phyloP scores from a whole-genome alignment of 2,888 invertebrate species.

The Ptychoptera albimana region DNA sequence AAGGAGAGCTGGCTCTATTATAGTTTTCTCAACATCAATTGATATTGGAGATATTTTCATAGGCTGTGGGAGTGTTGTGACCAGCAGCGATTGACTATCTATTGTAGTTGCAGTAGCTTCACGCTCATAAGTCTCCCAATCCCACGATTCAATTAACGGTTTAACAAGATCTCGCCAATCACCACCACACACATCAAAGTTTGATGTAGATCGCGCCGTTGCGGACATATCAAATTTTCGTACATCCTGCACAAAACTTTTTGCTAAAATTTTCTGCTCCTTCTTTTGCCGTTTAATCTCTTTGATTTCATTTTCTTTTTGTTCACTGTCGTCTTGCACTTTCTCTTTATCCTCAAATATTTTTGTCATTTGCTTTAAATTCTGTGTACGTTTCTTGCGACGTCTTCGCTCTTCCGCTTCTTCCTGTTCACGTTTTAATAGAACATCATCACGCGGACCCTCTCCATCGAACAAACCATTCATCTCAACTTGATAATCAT shows the following conservation, averaged over 20 bases:
- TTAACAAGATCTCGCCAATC: conserved; percentile 47
- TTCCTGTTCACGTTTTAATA: conserved; percentile 41
- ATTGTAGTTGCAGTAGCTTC: conserved; percentile 35
- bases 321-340: conserved; percentile 38
- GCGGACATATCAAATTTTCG: conserved; percentile 24
- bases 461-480: conserved; percentile 49
- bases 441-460: conserved; percentile 47
- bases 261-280: conserved; percentile 17
- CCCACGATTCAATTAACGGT: conserved; percentile 44
- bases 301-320: conserved; percentile 27
- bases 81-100: conserved; percentile 31
- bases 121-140: conserved; percentile 47
- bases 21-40: conserved; percentile 25
- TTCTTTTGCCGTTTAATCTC: conserved; percentile 24
- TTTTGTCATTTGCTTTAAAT: conserved; percentile 46
- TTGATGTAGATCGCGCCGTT: conserved; percentile 26
- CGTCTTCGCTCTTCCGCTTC: conserved; percentile 38
- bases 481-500: conserved; percentile 37
- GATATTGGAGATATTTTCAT: conserved; percentile 30
- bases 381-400: conserved; percentile 42
- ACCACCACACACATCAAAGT: conserved; percentile 33
- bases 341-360: conserved; percentile 63
- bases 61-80: conserved; percentile 33
- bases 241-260: conserved; percentile 23
- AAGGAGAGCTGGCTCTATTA: conserved; percentile 35